Conservation (phyloP, 2,113 vertebrate genomes). For the Chrysemys picta region DNA sequence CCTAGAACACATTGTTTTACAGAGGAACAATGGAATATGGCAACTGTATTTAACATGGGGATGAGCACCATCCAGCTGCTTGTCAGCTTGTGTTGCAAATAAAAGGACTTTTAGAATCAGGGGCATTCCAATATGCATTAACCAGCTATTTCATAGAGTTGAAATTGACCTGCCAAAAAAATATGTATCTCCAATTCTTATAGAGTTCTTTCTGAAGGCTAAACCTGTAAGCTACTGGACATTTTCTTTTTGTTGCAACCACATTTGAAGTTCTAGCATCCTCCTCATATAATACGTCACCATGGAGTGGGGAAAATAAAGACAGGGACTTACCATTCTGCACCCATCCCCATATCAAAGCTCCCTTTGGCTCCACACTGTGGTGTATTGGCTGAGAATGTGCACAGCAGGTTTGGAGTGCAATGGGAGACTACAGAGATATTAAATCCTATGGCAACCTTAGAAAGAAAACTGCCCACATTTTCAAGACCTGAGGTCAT, state of each 20-base stretch:
- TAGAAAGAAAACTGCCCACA: neutral
- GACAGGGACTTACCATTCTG: neutral
- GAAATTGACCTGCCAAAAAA: neutral
- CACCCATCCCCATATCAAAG: neutral
- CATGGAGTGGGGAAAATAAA: neutral
- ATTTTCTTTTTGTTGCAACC: neutral
- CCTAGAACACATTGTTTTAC: neutral
- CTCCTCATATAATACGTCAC: neutral
- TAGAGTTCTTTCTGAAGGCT: neutral
- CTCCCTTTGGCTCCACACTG: neutral
- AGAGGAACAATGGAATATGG: neutral
- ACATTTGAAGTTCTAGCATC: neutral
- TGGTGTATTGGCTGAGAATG: too few species aligned
- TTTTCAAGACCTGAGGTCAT: neutral
- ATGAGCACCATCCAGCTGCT: too few species aligned
- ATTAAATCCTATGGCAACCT: neutral
- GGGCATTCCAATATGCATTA: neutral
- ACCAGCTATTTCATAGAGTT: neutral
- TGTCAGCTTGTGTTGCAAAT: neutral
- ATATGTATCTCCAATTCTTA: neutral
- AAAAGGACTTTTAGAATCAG: neutral
- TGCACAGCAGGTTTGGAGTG: too few species aligned
- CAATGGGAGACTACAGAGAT: too few species aligned
- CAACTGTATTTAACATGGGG: neutral
- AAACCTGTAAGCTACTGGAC: neutral